These are phyloP conservation scores for Planiliza haematocheilus DNA, from an alignment of 2,113 vertebrate genomes.

Conservation along the genomic window DNA sequence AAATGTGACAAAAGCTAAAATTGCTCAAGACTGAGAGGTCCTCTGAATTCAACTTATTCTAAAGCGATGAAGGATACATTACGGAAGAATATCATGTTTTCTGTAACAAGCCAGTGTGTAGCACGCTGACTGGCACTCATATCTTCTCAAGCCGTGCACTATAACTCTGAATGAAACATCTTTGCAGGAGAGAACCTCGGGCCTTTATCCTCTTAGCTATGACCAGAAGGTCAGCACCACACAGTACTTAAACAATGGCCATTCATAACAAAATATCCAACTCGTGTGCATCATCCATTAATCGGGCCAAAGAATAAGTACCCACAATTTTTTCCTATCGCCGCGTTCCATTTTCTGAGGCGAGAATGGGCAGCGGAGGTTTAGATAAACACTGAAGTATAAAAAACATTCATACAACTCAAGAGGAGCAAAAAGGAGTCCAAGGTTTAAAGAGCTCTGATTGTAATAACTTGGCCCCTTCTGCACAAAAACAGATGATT, in stretches of 20 bases:
- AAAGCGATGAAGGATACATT: slow-evolving; percentile 17
- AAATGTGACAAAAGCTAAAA: not conserved
- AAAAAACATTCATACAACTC: slow-evolving; percentile 44
- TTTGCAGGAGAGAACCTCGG: slow-evolving; percentile 16
- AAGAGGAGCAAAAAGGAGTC: slow-evolving; percentile 21
- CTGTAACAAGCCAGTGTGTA: slow-evolving; percentile 26
- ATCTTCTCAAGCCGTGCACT: slow-evolving; percentile 36
- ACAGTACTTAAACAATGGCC: slow-evolving; percentile 31
- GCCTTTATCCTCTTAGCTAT: slow-evolving; percentile 25
- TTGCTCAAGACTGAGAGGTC: not conserved
- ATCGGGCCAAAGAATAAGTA: not conserved
- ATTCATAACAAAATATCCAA: slow-evolving; percentile 2
- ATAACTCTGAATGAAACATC: slow-evolving; percentile 29
- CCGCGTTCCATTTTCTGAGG: slow-evolving; percentile 23
- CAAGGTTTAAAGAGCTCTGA: slow-evolving; percentile 54
- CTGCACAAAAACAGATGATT: slow-evolving; percentile 67
- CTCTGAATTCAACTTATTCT: not conserved
- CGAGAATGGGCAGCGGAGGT: not conserved
- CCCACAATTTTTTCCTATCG: not conserved
- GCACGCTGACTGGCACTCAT: slow-evolving; percentile 9
- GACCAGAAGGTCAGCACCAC: slow-evolving; percentile 19
- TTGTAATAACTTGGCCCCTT: slow-evolving; percentile 67
- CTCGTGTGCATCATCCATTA: slow-evolving; percentile 21
- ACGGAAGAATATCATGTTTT: slow-evolving; percentile 28
- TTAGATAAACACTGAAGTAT: slow-evolving; percentile 14